Percentiles rank a stretch among this genome's conserved stretches.
These are phyloP conservation scores for Orius insidiosus DNA, from an alignment of 1,140 invertebrate species.

Conservation along the genomic window DNA sequence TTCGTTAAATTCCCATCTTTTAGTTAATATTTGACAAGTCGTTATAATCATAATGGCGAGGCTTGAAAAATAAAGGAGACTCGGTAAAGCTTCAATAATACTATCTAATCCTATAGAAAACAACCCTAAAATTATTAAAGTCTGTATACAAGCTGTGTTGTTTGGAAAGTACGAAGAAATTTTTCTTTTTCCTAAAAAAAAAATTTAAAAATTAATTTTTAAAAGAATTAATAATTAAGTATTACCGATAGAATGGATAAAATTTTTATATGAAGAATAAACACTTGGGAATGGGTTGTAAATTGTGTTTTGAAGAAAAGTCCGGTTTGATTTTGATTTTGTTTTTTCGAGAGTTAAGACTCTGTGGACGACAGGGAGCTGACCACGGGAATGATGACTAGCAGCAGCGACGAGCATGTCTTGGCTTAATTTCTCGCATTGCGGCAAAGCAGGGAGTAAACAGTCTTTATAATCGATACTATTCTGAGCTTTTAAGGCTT, in stretches of 20 bases:
- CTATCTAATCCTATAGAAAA: constrained; percentile 25
- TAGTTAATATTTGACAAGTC: constrained; percentile 26
- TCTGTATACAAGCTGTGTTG: constrained; percentile 7
- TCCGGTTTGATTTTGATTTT: constrained; percentile 2
- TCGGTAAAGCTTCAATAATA: constrained; percentile 25
- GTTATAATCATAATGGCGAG: constrained; percentile 26
- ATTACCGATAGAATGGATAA: constrained; percentile 10
- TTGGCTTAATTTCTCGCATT: constrained; percentile 51
- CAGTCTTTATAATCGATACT: no score
- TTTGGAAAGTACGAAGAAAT: constrained; percentile 5
- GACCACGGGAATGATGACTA: constrained; percentile 57
- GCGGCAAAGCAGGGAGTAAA: no score
- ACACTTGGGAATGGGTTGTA: constrained; percentile 6
- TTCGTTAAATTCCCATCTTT: constrained; percentile 22
- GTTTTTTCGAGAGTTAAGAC: constrained; percentile 38
- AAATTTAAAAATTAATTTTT: neutral
- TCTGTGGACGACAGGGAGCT: constrained; percentile 54
- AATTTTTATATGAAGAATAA: constrained; percentile 5
- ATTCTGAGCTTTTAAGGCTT: no score
- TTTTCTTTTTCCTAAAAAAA: constrained; percentile 7
- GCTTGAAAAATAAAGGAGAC: constrained; percentile 27
- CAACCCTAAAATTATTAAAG: constrained; percentile 22
- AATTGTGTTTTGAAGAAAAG: constrained; percentile 12
- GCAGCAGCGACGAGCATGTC: constrained; percentile 64
- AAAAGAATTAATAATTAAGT: neutral